A percentile compares a stretch with the other conserved stretches of the same genome.
These are phyloP conservation scores for Graptemys geographica DNA, from an alignment of 2,797 vertebrate genomes.

Conservation along the genomic window DNA sequence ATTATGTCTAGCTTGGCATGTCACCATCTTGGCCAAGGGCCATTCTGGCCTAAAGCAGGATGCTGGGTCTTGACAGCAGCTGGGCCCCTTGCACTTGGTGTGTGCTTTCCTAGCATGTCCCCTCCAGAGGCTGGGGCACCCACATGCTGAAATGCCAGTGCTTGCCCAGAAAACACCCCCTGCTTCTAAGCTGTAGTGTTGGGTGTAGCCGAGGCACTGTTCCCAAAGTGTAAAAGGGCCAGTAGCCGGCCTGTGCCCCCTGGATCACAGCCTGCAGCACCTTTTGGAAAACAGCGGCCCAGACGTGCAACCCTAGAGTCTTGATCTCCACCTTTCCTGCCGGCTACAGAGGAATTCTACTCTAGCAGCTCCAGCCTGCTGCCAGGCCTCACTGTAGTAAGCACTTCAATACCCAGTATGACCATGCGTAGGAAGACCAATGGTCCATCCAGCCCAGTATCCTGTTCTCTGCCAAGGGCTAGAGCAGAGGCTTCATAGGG, in stretches of 20 bases:
- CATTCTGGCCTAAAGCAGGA: fast-evolving
- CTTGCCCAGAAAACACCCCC: too few relatives aligned
- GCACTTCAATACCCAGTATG: neutral
- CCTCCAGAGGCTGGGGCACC: too few relatives aligned
- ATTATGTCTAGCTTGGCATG: neutral
- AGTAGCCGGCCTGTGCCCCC: neutral
- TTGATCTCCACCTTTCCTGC: neutral
- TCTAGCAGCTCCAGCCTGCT: neutral
- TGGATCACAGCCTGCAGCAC: neutral
- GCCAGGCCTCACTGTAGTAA: neutral
- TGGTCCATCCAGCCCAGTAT: neutral
- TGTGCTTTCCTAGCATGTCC: fast-evolving
- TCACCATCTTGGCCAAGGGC: neutral
- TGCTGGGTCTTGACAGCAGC: neutral
- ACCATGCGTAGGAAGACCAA: too few relatives aligned
- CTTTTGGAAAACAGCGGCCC: neutral
- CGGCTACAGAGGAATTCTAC: neutral
- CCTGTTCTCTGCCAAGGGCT: neutral
- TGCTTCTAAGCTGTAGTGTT: too few relatives aligned
- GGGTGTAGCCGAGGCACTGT: too few relatives aligned
- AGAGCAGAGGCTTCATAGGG: neutral
- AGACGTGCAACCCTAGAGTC: neutral
- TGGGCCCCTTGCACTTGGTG: neutral
- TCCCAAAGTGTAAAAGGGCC: neutral
- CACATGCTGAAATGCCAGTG: neutral